These are phyloP conservation scores for Thyatira batis DNA, from an alignment of 2,888 invertebrate species.

Conservation along the genomic window DNA sequence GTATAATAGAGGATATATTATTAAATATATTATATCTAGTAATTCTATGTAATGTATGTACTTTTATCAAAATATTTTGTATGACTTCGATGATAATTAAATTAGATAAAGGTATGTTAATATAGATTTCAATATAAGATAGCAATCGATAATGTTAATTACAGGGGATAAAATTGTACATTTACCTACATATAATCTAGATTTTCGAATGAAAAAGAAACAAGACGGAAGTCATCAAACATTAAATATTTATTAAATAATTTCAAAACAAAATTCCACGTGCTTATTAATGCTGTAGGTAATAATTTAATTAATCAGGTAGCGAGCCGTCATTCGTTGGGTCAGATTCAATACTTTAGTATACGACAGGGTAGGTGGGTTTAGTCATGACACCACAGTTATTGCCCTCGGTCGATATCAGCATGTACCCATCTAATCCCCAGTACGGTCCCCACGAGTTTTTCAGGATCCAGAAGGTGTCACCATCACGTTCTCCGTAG, in stretches of 20 bases:
- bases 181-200: background rate
- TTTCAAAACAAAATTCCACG: constrained; percentile 28
- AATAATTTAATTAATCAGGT: constrained; percentile 6
- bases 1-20: background rate
- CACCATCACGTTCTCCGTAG: constrained; percentile 90
- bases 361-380: constrained; percentile 89
- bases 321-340: constrained; percentile 8
- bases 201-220: no score
- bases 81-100: no score
- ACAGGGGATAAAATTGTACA: background rate
- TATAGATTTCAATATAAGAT: background rate
- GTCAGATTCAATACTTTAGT: constrained; percentile 9
- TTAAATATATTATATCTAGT: no score
- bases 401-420: constrained; percentile 93
- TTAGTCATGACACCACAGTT: constrained; percentile 93
- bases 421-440: constrained; percentile 96
- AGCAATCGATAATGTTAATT: background rate
- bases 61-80: no score
- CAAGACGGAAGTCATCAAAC: background rate
- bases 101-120: no score
- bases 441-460: constrained; percentile 97
- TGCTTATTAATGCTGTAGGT: constrained; percentile 25
- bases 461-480: constrained; percentile 96
- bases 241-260: background rate
- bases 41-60: no score